A percentile compares a stretch with the other conserved stretches of the same genome.
phyloP scores from a whole-genome alignment of 2,888 invertebrate species.

The Ochropleura leucogaster region DNA sequence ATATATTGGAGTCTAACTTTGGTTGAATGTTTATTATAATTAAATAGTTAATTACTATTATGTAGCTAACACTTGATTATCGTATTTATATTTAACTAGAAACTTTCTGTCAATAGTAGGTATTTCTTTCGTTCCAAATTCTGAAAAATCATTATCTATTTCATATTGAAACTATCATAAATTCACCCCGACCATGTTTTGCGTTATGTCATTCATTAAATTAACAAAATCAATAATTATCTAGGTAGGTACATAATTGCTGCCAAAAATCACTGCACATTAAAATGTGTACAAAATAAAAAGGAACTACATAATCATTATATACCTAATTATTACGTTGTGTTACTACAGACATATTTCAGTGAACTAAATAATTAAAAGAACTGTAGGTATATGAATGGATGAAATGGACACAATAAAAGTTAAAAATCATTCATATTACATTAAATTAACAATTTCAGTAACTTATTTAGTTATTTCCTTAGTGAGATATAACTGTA shows the following conservation, averaged over 20 bases:
- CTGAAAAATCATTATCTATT: conserved; percentile 44
- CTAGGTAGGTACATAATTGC: conserved; percentile 52
- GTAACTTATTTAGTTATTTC: conserved; percentile 44
- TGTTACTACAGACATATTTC: conserved; percentile 52
- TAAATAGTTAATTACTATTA: conserved; percentile 71
- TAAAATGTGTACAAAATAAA: conserved; percentile 59
- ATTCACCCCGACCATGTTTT: conserved; percentile 50
- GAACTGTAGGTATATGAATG: conserved; percentile 51
- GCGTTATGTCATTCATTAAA: conserved; percentile 51
- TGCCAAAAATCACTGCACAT: conserved; percentile 66
- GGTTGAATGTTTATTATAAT: conserved; percentile 75
- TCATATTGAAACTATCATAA: conserved; percentile 45
- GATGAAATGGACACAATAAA: conserved; percentile 63
- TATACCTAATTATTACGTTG: conserved; percentile 58
- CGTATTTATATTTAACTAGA: conserved; percentile 74
- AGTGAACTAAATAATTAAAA: conserved; percentile 51
- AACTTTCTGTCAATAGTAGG: conserved; percentile 60
- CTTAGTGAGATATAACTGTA: conserved; percentile 52
- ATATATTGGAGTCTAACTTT: conserved; percentile 81
- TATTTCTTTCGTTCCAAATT: conserved; percentile 56
- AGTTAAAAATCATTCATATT: conserved; percentile 63
- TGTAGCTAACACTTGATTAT: conserved; percentile 80
- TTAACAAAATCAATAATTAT: conserved; percentile 55
- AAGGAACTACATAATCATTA: conserved; percentile 63
- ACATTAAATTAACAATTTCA: conserved; percentile 53